These are phyloP conservation scores for Melanotaenia pygmaea DNA, from an alignment of 2,797 vertebrate species.

Conservation along the genomic window DNA sequence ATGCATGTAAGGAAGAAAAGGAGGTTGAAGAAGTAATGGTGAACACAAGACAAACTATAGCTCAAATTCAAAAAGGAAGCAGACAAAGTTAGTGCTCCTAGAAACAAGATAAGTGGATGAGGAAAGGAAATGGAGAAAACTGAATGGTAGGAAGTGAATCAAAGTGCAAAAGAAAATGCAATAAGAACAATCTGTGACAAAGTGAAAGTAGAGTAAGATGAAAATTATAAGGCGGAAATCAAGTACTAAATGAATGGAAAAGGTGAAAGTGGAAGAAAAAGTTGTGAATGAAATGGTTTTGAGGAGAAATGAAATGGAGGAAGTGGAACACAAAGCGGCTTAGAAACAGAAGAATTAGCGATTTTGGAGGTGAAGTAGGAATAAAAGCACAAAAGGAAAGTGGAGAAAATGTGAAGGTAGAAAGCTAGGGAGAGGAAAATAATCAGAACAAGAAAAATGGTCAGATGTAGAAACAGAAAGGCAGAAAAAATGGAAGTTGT, in stretches of 20 bases:
- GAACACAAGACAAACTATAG: not conserved
- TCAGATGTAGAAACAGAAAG: not conserved
- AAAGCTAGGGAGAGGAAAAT: not conserved
- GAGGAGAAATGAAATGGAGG: not conserved
- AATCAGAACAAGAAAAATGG: not conserved
- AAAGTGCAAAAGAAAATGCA: not conserved
- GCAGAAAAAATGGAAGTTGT: not conserved
- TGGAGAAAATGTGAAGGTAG: not conserved
- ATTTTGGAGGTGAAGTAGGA: not conserved
- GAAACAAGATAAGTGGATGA: slow-evolving; percentile 2
- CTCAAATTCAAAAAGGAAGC: not conserved
- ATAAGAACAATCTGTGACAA: not conserved
- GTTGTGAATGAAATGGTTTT: not conserved
- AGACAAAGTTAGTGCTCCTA: not conserved
- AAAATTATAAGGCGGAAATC: not conserved
- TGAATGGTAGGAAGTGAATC: not conserved
- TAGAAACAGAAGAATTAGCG: not conserved
- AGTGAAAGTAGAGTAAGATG: not conserved
- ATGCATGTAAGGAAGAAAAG: not conserved
- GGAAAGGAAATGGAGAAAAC: not conserved
- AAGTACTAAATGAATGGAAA: not conserved
- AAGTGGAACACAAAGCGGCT: not conserved
- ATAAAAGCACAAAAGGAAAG: not conserved
- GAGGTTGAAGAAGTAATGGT: not conserved
- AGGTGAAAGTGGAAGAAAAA: not conserved